Conservation (phyloP, 2,888 invertebrate genomes). For the Agriopis leucophaearia region DNA sequence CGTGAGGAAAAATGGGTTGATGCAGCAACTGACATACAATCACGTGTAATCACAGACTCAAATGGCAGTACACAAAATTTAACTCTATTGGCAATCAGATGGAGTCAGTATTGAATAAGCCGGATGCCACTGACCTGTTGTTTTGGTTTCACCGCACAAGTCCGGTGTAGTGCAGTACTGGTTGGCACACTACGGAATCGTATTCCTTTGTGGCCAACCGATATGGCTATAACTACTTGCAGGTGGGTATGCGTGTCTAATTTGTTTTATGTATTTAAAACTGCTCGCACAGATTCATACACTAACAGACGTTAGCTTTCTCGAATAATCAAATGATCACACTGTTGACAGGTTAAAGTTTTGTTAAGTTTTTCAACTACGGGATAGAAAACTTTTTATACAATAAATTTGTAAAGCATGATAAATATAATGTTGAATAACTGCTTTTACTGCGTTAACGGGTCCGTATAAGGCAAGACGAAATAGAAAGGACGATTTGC, state of each 20-base stretch:
- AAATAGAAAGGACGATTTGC: conserved; percentile 5
- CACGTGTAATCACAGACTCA: conserved; percentile 54
- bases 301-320: neutral
- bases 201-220: conserved; percentile 60
- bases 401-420: neutral
- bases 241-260: neutral
- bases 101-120: conserved; percentile 86
- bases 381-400: no score
- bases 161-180: conserved; percentile 53
- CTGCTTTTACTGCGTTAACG: neutral
- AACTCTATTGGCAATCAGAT: conserved; percentile 80
- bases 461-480: neutral
- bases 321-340: neutral
- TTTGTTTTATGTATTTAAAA: neutral
- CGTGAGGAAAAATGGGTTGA: conserved; percentile 17
- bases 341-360: no score
- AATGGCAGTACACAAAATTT: conserved; percentile 59
- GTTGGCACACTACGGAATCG: conserved; percentile 81
- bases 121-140: conserved; percentile 84
- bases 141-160: conserved; percentile 83
- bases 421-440: neutral
- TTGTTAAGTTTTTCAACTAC: no score
- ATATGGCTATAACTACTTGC: conserved; percentile 4
- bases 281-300: neutral
- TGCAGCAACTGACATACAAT: conserved; percentile 33